Conservation (phyloP, 2,113 vertebrate species). For the Morone chrysops region DNA sequence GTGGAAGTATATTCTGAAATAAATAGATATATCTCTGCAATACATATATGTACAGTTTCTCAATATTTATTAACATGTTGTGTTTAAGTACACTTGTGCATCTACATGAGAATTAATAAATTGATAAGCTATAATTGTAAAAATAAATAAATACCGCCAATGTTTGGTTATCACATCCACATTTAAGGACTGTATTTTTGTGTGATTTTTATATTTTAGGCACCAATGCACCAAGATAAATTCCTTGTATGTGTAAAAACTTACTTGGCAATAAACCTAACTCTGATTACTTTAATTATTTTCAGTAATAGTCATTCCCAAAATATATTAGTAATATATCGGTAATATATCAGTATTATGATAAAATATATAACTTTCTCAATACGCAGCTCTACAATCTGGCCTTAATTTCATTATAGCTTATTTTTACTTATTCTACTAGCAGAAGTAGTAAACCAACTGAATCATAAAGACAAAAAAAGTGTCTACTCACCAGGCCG, state of each 20-base stretch:
- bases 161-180: neutral
- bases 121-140: neutral
- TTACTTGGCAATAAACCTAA: too few species aligned
- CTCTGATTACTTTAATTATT: neutral
- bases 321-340: neutral
- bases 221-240: too few species aligned
- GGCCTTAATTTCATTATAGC: neutral
- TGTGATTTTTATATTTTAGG: too few species aligned
- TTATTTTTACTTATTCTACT: neutral
- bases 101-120: neutral
- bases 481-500: conserved; percentile 88
- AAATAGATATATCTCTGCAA: too few species aligned
- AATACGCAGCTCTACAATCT: neutral
- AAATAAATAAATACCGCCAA: neutral
- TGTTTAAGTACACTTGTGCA: neutral
- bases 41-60: neutral
- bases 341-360: neutral
- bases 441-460: neutral
- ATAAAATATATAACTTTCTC: neutral
- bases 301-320: neutral
- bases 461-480: neutral
- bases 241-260: too few species aligned
- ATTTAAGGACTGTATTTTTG: too few species aligned
- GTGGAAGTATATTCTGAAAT: too few species aligned
- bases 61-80: neutral